A percentile compares a stretch with the other conserved stretches of the same genome.
These are phyloP conservation scores for Lepetodrilus schrolli DNA, from an alignment of 2,888 invertebrate species.

Conservation along the genomic window DNA sequence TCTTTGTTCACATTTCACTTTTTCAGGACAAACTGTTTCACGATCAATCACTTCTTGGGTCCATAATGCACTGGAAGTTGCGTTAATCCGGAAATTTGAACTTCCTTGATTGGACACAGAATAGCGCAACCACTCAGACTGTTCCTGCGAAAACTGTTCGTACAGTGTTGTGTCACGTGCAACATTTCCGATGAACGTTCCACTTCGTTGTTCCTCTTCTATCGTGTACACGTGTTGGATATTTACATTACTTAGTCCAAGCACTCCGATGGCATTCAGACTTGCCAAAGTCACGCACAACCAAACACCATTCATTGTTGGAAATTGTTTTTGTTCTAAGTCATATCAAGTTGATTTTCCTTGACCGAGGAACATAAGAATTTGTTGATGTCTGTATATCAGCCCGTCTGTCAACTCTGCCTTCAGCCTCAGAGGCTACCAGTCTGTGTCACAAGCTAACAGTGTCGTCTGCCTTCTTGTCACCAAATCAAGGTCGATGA, in stretches of 20 bases:
- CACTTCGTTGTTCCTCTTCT: conserved; percentile 38
- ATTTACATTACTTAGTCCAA: background rate
- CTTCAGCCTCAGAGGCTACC: background rate
- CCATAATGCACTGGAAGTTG: conserved; percentile 54
- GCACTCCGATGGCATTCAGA: background rate
- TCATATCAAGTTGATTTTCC: background rate
- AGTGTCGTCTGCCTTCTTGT: conserved; percentile 1
- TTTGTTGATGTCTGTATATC: no score
- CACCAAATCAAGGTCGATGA: conserved; percentile 9
- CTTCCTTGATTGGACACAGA: conserved; percentile 53
- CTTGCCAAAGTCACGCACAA: background rate
- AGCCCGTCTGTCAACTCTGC: no score
- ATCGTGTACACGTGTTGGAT: background rate
- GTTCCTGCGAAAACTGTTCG: conserved; percentile 52
- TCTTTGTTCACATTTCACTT: conserved; percentile 45
- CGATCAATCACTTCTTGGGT: conserved; percentile 56
- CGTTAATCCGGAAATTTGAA: conserved; percentile 54
- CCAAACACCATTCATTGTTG: background rate
- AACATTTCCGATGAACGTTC: conserved; percentile 53
- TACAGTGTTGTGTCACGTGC: conserved; percentile 58
- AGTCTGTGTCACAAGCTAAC: conserved; percentile 11
- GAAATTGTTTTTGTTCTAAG: background rate
- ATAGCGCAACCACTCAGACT: conserved; percentile 59
- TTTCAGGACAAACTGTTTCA: conserved; percentile 39
- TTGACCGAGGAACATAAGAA: background rate